A percentile compares a stretch with the other conserved stretches of the same genome.
These are phyloP conservation scores for Theropithecus gelada DNA, from an alignment of 2,113 vertebrate genomes.

Conservation along the genomic window DNA sequence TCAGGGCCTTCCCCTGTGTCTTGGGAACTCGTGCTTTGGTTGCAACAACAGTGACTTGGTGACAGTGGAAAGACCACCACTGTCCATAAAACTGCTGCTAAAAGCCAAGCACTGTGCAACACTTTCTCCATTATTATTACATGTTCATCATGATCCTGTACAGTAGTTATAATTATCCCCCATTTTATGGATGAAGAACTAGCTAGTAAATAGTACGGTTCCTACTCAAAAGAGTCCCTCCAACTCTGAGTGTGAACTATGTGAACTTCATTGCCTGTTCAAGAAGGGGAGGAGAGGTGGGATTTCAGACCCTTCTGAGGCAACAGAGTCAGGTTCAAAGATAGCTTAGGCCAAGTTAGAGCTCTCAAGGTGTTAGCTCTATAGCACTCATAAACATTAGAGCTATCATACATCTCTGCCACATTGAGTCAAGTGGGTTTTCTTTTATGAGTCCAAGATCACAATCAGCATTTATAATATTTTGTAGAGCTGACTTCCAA, in stretches of 20 bases:
- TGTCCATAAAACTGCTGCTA: background rate
- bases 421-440: background rate
- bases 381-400: fast-evolving
- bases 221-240: background rate
- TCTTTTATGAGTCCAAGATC: background rate
- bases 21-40: background rate
- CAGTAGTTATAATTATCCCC: background rate
- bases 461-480: background rate
- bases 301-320: background rate
- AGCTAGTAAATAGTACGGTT: background rate
- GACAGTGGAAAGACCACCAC: background rate
- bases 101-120: background rate
- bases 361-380: background rate
- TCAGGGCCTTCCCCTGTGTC: background rate
- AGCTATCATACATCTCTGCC: background rate
- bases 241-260: background rate
- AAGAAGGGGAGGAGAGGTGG: background rate
- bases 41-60: background rate
- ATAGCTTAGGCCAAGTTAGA: background rate
- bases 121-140: background rate
- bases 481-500: background rate
- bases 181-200: background rate
- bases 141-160: no score
- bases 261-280: background rate
- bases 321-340: background rate